These are phyloP conservation scores for Nibea coibor DNA, from an alignment of 2,113 vertebrate species.

Conservation along the genomic window DNA sequence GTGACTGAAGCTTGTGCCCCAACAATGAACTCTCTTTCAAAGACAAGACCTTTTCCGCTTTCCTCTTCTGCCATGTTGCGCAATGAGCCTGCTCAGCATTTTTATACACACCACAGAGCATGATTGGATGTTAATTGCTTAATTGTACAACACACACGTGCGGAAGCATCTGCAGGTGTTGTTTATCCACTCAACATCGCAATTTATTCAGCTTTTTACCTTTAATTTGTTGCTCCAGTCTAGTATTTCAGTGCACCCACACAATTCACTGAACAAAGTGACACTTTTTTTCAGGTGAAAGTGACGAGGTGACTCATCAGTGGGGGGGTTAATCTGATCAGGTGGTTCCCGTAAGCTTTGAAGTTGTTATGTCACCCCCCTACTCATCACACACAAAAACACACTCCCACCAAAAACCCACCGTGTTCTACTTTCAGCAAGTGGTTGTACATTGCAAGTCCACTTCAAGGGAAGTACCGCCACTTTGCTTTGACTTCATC, in stretches of 20 bases:
- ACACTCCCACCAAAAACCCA: conserved; percentile 9
- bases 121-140: no score
- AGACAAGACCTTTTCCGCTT: no score
- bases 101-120: no score
- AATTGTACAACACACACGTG: no score
- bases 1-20: no score
- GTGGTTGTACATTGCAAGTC: neutral
- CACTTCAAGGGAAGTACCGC: conserved; percentile 3
- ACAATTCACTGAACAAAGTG: conserved; percentile 25
- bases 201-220: no score
- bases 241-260: conserved; percentile 22
- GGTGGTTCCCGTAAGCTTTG: conserved; percentile 51
- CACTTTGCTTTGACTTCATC: conserved; percentile 1
- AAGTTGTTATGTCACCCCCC: conserved; percentile 35
- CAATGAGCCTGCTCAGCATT: no score
- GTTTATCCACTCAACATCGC: no score
- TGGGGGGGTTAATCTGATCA: conserved; percentile 17
- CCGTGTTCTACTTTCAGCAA: conserved; percentile 38
- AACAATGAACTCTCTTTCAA: no score
- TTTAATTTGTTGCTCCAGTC: no score
- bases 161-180: no score
- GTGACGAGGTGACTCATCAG: conserved; percentile 47
- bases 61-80: no score
- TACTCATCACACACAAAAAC: conserved; percentile 19
- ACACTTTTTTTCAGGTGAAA: neutral